These are phyloP conservation scores for Furnarius figulus DNA, from an alignment of 2,113 vertebrate species.

Conservation along the genomic window DNA sequence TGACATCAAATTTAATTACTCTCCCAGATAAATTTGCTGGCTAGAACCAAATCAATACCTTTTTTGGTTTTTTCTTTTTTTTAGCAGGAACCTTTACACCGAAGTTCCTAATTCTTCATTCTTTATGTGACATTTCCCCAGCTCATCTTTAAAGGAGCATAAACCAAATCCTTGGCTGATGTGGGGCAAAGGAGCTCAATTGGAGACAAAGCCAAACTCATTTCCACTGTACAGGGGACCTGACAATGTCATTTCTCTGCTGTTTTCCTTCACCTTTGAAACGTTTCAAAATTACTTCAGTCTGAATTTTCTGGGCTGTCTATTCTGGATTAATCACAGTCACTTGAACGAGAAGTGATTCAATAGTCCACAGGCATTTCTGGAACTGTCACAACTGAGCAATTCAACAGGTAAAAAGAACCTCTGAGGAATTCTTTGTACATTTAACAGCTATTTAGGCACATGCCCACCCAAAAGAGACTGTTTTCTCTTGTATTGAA, in stretches of 20 bases:
- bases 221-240: neutral
- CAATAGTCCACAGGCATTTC: neutral
- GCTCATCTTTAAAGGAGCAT: neutral
- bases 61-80: too few relatives aligned
- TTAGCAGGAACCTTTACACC: neutral
- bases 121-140: neutral
- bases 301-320: neutral
- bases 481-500: neutral
- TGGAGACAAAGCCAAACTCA: neutral
- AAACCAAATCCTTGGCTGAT: neutral
- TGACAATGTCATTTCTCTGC: neutral
- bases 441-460: neutral
- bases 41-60: neutral
- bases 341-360: neutral
- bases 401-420: neutral
- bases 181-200: rapidly evolving
- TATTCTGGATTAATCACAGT: neutral
- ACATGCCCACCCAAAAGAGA: neutral
- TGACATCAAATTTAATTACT: constrained; percentile 3
- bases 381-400: neutral
- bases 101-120: neutral
- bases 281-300: neutral
- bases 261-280: neutral
- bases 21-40: neutral
- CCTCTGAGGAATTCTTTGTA: neutral